Base-by-base conservation (phyloP, 2,888 invertebrate genomes). In the Brachypterus glaber region DNA sequence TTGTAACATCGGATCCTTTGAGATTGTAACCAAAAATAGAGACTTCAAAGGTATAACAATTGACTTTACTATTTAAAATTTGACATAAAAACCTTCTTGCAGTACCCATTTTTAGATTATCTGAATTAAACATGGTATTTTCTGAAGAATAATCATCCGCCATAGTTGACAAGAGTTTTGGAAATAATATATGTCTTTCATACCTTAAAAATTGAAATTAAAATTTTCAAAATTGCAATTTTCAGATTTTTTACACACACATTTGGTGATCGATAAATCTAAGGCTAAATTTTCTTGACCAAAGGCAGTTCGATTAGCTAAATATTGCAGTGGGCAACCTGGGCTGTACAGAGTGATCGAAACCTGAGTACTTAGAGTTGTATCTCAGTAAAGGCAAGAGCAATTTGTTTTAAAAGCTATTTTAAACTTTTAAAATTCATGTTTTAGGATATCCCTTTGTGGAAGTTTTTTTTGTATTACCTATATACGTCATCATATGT, bases 101-200 rank as follows among this genome's bases (percentile, higher is more conserved):
- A 16, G 89, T 88, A 18, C 96, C 95, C 12, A 77, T 75, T 64
- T 91, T 88, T 37, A 77, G 74, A 0, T 79, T 72, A 65, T 97
- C 96, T 11, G 88, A 76, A 70, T 97, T 97, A 69, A 87, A 97
- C 73, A 92, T 82, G 36, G 93, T 92, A 58, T 86, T 85, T 29
- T 78, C 76, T 4, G 79, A 60, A 17, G 82, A 78, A 69, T 92
- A 97, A 54, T 96, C 96, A 54, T 90, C 89, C 1, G 92, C 80
- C 47, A 88, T 83, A 50, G 80, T 78, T 30, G 86, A 79, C 40
- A 97, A 72, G 43, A 96, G 73, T 65, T 96, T 93, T 0, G 97
- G 96, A 53, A 97, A 83, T 2, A 97, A 83, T 30, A 93, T 83
- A 64, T 97, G 97, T 17, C 92, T 75, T 64, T 97, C 95, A 60